Evolutionary conservation across 35 echinoderm and acorn worm species (phyloP).

Genomic region (Apostichopus japonicus): DNA sequence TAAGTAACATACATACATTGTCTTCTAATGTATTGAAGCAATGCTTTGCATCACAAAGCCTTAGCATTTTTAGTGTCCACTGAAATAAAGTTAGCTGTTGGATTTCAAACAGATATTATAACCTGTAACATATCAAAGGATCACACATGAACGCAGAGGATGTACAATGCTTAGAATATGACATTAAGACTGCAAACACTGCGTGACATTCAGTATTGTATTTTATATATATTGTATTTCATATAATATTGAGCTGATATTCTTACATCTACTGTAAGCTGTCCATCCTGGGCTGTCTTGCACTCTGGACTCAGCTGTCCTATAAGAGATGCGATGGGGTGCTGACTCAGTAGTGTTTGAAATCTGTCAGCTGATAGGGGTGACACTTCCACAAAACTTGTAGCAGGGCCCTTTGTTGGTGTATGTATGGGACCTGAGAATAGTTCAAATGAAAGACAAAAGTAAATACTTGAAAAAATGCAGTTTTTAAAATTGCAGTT

Average conservation of each 20-base stretch:
- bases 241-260: not conserved
- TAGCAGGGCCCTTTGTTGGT: not conserved
- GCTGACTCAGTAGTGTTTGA: not conserved
- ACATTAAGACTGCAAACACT: not conserved
- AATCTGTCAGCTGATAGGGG: slow-evolving; percentile 26
- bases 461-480: too few relatives aligned
- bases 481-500: too few relatives aligned
- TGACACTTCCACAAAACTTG: not conserved
- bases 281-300: not conserved
- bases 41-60: too few relatives aligned
- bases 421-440: not conserved
- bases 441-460: too few relatives aligned
- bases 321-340: not conserved
- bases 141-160: not conserved
- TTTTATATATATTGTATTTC: not conserved
- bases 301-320: slow-evolving; percentile 31
- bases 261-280: not conserved
- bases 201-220: not conserved
- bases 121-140: not conserved
- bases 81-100: too few relatives aligned
- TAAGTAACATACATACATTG: too few relatives aligned
- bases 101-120: not conserved
- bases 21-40: too few relatives aligned
- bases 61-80: too few relatives aligned
- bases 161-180: not conserved